Evolutionary conservation across 2,797 vertebrate species (phyloP).

Genomic region (Avahi laniger): DNA sequence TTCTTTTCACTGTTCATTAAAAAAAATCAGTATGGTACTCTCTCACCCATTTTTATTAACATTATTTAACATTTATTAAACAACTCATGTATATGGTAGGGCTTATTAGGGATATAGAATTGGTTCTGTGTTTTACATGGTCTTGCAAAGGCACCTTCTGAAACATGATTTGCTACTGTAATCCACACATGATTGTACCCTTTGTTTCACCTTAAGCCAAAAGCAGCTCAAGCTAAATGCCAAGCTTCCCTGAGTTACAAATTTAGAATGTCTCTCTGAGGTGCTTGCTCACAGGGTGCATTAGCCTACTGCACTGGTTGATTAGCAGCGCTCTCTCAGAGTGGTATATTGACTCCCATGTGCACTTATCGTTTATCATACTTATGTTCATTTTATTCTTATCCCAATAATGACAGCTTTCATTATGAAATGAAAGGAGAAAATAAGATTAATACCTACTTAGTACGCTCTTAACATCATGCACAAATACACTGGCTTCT

Average conservation of each 20-base stretch:
- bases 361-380: conserved; percentile 81
- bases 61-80: conserved; percentile 61
- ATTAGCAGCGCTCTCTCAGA: conserved; percentile 81
- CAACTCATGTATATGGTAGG: not conserved
- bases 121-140: conserved; percentile 48
- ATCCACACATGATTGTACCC: conserved; percentile 51
- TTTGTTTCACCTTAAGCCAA: conserved; percentile 79
- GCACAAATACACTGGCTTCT: conserved; percentile 48
- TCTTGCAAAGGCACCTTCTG: conserved; percentile 60
- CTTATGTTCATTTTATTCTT: conserved; percentile 82
- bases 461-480: conserved; percentile 68
- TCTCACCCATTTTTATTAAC: conserved; percentile 50
- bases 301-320: conserved; percentile 74
- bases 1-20: conserved; percentile 30
- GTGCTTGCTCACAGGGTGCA: conserved; percentile 63
- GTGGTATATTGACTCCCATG: conserved; percentile 81
- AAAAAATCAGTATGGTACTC: not conserved
- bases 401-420: conserved; percentile 78
- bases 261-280: conserved; percentile 77
- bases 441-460: conserved; percentile 80
- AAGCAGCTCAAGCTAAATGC: conserved; percentile 79
- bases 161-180: conserved; percentile 56
- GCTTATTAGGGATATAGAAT: not conserved
- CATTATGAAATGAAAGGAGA: conserved; percentile 72
- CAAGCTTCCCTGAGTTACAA: conserved; percentile 74